Conservation (phyloP, 1,140 invertebrate species). For the Aphaenogaster ashmeadi region DNA sequence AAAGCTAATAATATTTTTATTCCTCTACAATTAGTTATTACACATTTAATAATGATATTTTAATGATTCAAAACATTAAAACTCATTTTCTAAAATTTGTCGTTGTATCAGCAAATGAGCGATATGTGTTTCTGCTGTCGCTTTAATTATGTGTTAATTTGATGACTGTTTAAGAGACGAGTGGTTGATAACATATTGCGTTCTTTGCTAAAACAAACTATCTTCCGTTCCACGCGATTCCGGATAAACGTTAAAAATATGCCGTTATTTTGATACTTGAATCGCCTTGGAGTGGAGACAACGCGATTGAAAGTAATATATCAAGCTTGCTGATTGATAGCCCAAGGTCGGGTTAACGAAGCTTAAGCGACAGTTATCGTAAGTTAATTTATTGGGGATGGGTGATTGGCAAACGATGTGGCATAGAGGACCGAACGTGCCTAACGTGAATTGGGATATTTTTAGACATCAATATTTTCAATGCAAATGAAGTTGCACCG, state of each 20-base stretch:
- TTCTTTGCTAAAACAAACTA: background rate
- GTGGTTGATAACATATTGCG: background rate
- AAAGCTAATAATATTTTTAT: too few species aligned
- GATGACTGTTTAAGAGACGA: background rate
- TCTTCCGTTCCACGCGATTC: background rate
- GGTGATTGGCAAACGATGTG: background rate
- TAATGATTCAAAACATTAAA: too few species aligned
- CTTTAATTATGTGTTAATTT: background rate
- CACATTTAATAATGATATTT: too few species aligned
- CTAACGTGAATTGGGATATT: conserved; percentile 7
- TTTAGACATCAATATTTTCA: conserved; percentile 13
- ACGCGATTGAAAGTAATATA: background rate
- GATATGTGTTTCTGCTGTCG: background rate
- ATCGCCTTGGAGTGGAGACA: background rate
- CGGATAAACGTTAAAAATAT: background rate
- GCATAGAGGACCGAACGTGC: background rate
- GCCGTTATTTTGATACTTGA: background rate
- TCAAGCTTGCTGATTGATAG: conserved; percentile 6
- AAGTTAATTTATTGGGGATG: conserved; percentile 39
- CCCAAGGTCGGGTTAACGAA: conserved; percentile 30
- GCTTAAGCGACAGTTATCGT: conserved; percentile 36
- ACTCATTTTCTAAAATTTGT: too few species aligned
- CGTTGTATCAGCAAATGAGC: too few species aligned
- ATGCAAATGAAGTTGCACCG: background rate
- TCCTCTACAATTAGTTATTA: too few species aligned